A percentile compares a stretch with the other conserved stretches of the same genome.
Conservation (phyloP, 2,797 vertebrate genomes). For the Allobates femoralis region DNA sequence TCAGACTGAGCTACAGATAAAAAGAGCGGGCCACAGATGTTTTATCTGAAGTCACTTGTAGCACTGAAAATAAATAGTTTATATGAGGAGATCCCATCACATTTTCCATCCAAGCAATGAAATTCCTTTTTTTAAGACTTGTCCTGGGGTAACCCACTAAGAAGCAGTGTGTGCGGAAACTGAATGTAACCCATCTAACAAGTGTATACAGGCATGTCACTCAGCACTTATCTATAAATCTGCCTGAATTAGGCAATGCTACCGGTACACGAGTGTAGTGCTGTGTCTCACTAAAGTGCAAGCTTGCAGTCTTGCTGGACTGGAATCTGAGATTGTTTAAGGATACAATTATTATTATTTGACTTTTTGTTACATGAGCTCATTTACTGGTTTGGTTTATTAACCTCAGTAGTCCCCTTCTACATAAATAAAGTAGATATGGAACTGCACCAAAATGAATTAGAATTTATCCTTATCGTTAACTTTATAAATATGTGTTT, state of each 20-base stretch:
- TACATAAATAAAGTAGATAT: slow-evolving; percentile 14
- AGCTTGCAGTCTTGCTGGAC: slow-evolving; percentile 34
- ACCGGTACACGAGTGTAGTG: neutral
- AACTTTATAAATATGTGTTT: neutral
- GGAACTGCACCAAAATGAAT: neutral
- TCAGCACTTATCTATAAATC: slow-evolving; percentile 40
- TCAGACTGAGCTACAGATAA: slow-evolving; percentile 10
- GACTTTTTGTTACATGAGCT: neutral
- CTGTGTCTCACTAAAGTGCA: slow-evolving; percentile 36
- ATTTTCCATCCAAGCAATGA: slow-evolving; percentile 56
- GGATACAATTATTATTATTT: neutral
- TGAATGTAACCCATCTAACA: slow-evolving; percentile 27
- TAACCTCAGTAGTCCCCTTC: neutral
- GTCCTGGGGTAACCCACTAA: slow-evolving; percentile 63
- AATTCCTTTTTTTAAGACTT: slow-evolving; percentile 31
- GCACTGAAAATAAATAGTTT: slow-evolving; percentile 46
- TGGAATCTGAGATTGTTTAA: slow-evolving; percentile 10
- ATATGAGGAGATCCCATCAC: slow-evolving; percentile 55
- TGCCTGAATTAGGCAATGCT: slow-evolving; percentile 46
- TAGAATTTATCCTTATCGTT: neutral
- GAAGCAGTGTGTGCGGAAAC: neutral
- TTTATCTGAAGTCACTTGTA: slow-evolving; percentile 54
- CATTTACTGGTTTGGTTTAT: neutral
- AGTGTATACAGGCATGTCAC: slow-evolving; percentile 50
- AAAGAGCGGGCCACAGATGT: slow-evolving; percentile 33